Percentiles rank a stretch among this genome's conserved stretches.
phyloP scores from a whole-genome alignment of 2,113 vertebrate species.

The Percopsis transmontana region DNA sequence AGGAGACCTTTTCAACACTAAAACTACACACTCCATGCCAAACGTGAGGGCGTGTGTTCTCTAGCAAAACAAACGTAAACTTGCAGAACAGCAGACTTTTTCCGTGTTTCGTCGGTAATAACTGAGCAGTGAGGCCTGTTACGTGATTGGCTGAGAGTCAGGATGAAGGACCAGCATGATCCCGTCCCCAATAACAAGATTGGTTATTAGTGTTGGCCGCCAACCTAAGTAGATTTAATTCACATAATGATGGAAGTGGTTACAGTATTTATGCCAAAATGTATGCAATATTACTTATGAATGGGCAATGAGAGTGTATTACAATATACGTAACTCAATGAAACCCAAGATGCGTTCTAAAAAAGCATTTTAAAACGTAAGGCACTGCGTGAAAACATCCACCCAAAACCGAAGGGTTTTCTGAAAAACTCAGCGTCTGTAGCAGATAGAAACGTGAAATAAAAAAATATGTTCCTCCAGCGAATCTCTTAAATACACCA shows the following conservation, averaged over 20 bases:
- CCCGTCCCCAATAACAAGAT: conserved; percentile 5
- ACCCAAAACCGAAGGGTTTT: too few relatives aligned
- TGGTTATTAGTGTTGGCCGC: conserved; percentile 35
- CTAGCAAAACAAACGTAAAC: too few relatives aligned
- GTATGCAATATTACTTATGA: neutral
- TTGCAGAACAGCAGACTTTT: conserved; percentile 4
- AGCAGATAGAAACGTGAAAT: too few relatives aligned
- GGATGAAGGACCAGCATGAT: conserved; percentile 12
- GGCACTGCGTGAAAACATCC: too few relatives aligned
- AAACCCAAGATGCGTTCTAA: too few relatives aligned
- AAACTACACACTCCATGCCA: conserved; percentile 40
- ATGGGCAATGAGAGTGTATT: neutral
- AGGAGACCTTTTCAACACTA: conserved; percentile 45
- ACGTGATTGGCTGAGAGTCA: conserved; percentile 30
- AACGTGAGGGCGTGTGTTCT: conserved; percentile 19
- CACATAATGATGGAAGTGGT: neutral
- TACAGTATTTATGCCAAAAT: neutral
- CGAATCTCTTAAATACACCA: too few relatives aligned
- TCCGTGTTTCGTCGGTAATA: conserved; percentile 35
- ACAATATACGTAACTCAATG: too few relatives aligned
- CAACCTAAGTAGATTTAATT: conserved; percentile 23
- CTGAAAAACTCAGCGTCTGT: too few relatives aligned
- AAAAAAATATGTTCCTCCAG: too few relatives aligned
- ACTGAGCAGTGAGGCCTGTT: neutral
- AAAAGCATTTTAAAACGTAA: too few relatives aligned